Evolutionary conservation across 2,113 vertebrate species (phyloP).

Genomic region (Panthera leo): DNA sequence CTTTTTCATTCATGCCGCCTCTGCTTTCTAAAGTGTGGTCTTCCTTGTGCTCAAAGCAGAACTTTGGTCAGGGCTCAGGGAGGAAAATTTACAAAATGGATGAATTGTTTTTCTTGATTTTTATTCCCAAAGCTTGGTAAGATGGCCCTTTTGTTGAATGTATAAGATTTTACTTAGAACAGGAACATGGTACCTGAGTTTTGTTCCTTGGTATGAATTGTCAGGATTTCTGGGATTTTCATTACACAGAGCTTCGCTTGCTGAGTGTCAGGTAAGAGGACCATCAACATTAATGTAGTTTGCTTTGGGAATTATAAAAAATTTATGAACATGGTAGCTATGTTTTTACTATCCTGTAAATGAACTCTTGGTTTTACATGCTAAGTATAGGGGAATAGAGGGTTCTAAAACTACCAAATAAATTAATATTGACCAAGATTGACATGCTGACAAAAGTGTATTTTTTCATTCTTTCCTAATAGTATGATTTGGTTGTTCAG

Average conservation of each 20-base stretch:
- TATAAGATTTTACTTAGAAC: constrained; percentile 3
- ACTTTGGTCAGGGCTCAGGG: not conserved
- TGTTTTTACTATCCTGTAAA: not conserved
- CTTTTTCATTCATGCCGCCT: not conserved
- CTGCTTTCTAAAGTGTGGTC: not conserved
- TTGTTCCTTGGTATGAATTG: not conserved
- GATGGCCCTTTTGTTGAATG: not conserved
- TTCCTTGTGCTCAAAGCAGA: not conserved
- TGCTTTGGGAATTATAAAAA: constrained; percentile 19
- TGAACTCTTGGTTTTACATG: constrained; percentile 5
- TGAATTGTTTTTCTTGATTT: constrained; percentile 4
- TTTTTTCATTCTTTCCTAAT: constrained; percentile 5
- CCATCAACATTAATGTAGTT: not conserved
- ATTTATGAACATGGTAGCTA: not conserved
- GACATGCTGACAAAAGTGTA: not conserved
- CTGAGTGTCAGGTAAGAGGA: not conserved
- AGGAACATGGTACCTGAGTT: not conserved
- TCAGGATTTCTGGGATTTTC: not conserved
- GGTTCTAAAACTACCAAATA: constrained; percentile 36
- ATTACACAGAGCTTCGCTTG: not conserved
- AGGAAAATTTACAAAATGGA: not conserved
- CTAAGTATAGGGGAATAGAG: not conserved
- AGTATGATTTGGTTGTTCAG: not conserved
- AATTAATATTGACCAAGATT: not conserved
- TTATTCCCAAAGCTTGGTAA: constrained; percentile 5